Conservation (phyloP, 2,797 vertebrate species). For the Bucorvus abyssinicus region DNA sequence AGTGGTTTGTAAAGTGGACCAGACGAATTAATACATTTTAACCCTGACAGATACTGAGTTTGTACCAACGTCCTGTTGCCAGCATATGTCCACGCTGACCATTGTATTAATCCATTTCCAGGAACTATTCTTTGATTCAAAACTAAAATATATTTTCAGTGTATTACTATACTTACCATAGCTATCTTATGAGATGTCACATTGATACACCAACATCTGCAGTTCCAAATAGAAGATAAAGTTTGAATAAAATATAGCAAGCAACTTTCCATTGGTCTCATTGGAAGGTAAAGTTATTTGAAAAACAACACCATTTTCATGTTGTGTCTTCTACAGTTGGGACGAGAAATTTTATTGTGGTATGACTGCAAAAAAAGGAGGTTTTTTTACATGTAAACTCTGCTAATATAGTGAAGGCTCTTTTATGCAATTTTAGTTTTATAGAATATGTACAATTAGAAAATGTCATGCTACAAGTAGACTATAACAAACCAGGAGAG, state of each 20-base stretch:
- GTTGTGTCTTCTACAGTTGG: not conserved
- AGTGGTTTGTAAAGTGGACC: not conserved
- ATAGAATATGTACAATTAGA: not conserved
- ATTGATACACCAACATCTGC: not conserved
- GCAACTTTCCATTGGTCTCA: not conserved
- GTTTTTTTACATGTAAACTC: not conserved
- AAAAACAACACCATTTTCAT: not conserved
- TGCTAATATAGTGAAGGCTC: not conserved
- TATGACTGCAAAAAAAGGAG: not conserved
- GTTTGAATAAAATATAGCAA: not conserved
- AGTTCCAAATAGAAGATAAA: slow-evolving; percentile 7
- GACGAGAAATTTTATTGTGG: not conserved
- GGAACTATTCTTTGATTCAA: slow-evolving; percentile 1
- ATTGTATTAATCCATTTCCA: slow-evolving; percentile 7
- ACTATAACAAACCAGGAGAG: not conserved
- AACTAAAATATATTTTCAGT: not conserved
- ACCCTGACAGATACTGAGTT: not conserved
- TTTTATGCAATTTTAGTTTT: not conserved
- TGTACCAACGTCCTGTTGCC: not conserved
- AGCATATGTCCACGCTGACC: not conserved
- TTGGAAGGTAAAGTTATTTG: not conserved
- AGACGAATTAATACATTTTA: not conserved
- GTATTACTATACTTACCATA: not conserved
- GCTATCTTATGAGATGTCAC: not conserved
- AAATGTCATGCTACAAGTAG: not conserved